Evolutionary conservation across 2,797 vertebrate species (phyloP).

Genomic region (Anisognathus igniventris): DNA sequence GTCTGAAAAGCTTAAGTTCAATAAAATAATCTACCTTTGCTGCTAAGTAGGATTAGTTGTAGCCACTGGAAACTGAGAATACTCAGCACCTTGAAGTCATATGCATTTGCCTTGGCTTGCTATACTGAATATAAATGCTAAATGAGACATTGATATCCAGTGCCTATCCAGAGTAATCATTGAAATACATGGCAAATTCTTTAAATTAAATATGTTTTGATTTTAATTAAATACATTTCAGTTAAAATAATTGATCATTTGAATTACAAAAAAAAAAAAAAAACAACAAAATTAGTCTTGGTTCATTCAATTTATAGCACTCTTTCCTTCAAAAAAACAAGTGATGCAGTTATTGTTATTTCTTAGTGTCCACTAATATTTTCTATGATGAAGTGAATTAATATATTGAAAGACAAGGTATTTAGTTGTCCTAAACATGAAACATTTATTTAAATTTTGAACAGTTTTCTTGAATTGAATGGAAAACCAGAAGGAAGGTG

Average conservation of each 20-base stretch:
- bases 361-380: neutral
- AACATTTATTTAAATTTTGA: neutral
- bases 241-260: conserved; percentile 18
- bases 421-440: neutral
- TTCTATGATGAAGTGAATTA: neutral
- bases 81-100: neutral
- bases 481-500: neutral
- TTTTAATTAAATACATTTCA: neutral
- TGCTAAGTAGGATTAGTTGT: conserved; percentile 26
- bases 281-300: neutral
- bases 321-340: neutral
- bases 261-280: neutral
- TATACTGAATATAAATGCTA: neutral
- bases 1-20: neutral
- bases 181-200: neutral
- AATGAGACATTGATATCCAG: neutral
- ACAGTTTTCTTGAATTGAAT: neutral
- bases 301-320: neutral
- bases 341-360: neutral
- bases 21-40: conserved; percentile 1
- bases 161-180: neutral
- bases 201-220: neutral
- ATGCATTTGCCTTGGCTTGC: neutral
- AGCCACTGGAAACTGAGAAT: neutral
- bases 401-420: neutral